Conservation (phyloP, 1,140 invertebrate genomes). For the Leguminivora glycinivorella region DNA sequence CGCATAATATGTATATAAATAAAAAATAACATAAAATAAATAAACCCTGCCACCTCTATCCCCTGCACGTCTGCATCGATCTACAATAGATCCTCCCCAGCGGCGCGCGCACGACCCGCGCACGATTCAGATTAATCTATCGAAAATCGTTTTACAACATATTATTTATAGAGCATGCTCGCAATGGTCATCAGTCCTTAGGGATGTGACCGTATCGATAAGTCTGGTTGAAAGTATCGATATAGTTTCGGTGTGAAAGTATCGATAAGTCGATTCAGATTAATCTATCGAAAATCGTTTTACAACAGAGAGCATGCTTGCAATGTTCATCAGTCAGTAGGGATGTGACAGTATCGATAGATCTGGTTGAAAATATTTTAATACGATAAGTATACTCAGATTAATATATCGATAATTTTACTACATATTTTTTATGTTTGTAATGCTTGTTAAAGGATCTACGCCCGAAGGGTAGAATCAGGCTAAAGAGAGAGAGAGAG, state of each 20-base stretch:
- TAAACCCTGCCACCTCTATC: constrained; percentile 46
- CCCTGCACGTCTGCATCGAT: constrained; percentile 57
- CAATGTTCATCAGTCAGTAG: constrained; percentile 78
- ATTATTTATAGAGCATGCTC: constrained; percentile 79
- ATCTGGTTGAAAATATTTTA: background rate
- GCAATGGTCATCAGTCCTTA: constrained; percentile 77
- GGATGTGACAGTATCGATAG: constrained; percentile 51
- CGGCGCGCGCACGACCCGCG: constrained; percentile 71
- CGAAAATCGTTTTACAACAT: constrained; percentile 80
- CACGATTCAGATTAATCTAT: constrained; percentile 80
- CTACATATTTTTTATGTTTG: too few relatives aligned
- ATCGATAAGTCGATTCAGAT: constrained; percentile 79
- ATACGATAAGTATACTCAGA: constrained; percentile 75
- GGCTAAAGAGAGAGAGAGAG: too few relatives aligned
- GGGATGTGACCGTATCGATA: constrained; percentile 54
- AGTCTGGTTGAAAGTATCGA: background rate
- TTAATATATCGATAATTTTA: constrained; percentile 80
- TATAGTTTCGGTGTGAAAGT: background rate
- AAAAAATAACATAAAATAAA: too few relatives aligned
- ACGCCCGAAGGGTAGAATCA: too few relatives aligned
- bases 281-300: constrained; percentile 80
- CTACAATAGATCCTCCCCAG: constrained; percentile 73
- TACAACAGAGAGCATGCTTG: constrained; percentile 78
- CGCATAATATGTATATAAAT: too few relatives aligned
- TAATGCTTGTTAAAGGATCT: too few relatives aligned